Conservation (phyloP, 2,888 invertebrate species). For the Idaea aversata region DNA sequence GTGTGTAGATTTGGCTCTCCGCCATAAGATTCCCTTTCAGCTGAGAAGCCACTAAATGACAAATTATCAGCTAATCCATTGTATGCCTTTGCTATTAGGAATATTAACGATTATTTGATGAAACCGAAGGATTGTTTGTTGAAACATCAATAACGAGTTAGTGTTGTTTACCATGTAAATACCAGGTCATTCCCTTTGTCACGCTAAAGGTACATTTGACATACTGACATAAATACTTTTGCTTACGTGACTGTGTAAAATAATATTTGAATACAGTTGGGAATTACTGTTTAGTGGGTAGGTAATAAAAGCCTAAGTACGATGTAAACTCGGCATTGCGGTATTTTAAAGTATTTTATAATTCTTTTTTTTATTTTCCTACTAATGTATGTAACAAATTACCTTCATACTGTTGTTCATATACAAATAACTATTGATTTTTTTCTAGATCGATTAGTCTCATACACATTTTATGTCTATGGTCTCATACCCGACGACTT, state of each 20-base stretch:
- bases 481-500: too few species aligned
- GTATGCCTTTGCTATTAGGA: conserved; percentile 16
- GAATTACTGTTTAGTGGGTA: background rate
- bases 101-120: conserved; percentile 25
- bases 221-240: conserved; percentile 52
- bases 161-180: conserved; percentile 36
- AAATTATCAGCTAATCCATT: conserved; percentile 20
- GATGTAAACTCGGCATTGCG: background rate
- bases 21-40: conserved; percentile 10
- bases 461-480: too few species aligned
- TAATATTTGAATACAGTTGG: conserved; percentile 2
- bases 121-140: conserved; percentile 22
- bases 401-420: too few species aligned
- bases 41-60: conserved; percentile 21
- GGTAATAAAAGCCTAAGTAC: background rate
- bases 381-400: background rate
- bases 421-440: too few species aligned
- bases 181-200: conserved; percentile 43
- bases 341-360: background rate
- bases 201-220: conserved; percentile 51
- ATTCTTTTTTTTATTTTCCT: background rate
- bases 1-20: background rate
- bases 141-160: conserved; percentile 18
- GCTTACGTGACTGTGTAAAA: conserved; percentile 42
- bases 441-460: too few species aligned